Percentiles rank a stretch among this genome's conserved stretches.
Conservation (phyloP, 2,888 invertebrate genomes). For the Papilio demoleus region DNA sequence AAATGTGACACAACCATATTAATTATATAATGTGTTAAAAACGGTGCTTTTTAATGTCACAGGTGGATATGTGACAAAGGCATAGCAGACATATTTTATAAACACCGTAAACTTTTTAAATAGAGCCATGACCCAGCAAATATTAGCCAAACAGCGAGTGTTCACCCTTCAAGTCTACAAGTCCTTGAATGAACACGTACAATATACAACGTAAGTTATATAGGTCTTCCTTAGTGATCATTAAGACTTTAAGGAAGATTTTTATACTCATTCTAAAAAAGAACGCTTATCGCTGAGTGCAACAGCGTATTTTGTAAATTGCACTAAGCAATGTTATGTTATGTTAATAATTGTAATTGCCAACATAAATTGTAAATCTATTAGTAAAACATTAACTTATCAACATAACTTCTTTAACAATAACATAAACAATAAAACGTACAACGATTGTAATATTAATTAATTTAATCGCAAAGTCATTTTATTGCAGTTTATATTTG, state of each 20-base stretch:
- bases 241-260: no score
- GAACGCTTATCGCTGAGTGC: background rate
- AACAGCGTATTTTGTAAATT: no score
- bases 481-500: background rate
- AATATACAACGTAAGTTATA: background rate
- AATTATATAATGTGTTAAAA: background rate
- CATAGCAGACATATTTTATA: background rate
- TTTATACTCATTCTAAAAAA: no score
- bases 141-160: background rate
- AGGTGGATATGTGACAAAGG: constrained; percentile 12
- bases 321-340: background rate
- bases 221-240: no score
- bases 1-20: no score
- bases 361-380: background rate
- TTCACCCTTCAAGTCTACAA: constrained; percentile 1
- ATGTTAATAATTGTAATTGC: background rate
- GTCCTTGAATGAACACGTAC: background rate
- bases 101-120: constrained; percentile 27
- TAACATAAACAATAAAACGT: background rate
- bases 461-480: background rate
- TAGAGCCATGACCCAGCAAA: constrained; percentile 21
- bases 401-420: background rate
- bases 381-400: background rate
- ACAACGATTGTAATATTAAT: background rate
- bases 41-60: no score